Evolutionary conservation across 2,113 vertebrate species (phyloP).

Genomic region (Dasyprocta punctata): DNA sequence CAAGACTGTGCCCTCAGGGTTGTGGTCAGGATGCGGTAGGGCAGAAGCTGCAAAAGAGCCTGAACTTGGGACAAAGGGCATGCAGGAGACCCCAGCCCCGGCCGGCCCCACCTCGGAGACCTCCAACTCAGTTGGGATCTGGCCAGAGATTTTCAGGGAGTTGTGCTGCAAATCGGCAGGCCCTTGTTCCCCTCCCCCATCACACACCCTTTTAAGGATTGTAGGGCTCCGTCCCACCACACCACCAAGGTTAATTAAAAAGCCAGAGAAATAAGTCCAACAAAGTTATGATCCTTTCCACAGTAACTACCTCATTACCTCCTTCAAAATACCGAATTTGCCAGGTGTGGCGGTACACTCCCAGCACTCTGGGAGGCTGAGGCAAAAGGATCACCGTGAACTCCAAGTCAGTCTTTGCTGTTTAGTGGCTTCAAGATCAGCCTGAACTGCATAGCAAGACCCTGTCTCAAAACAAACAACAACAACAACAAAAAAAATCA

Average conservation of each 20-base stretch:
- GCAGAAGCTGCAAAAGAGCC: not conserved
- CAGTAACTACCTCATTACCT: not conserved
- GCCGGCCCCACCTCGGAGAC: not conserved
- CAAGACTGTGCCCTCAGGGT: not conserved
- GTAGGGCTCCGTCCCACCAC: not conserved
- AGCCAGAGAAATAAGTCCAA: not conserved
- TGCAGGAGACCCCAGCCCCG: not conserved
- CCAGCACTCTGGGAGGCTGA: not conserved
- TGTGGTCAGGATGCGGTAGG: not conserved
- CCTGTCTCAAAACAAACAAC: not conserved
- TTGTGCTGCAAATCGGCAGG: not conserved
- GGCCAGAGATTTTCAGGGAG: not conserved
- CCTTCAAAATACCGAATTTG: not conserved
- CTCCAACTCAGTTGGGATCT: not conserved
- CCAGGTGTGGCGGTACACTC: not conserved
- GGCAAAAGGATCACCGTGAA: not conserved
- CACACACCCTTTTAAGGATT: not conserved
- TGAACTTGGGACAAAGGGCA: not conserved
- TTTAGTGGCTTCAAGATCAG: not conserved
- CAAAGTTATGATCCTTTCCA: not conserved
- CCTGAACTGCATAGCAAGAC: not conserved
- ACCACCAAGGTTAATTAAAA: not conserved
- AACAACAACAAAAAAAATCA: not conserved
- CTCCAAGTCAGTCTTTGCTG: not conserved
- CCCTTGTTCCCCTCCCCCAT: not conserved